These are phyloP conservation scores for Chamaedrilus cognettii DNA, from an alignment of 2,888 invertebrate genomes.

Conservation along the genomic window DNA sequence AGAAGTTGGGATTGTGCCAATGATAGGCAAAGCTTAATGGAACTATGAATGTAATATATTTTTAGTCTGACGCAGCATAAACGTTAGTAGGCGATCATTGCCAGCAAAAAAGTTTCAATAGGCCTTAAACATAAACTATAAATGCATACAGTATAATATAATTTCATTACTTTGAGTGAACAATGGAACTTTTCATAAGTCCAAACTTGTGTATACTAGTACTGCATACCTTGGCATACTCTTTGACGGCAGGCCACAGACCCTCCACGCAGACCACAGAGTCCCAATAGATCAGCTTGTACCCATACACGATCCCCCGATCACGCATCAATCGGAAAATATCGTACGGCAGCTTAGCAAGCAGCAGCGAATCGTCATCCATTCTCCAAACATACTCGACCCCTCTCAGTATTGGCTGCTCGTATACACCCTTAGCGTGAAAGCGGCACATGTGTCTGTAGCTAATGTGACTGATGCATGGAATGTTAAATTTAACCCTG, in stretches of 20 bases:
- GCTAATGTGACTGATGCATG: conserved; percentile 26
- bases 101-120: too few relatives aligned
- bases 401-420: conserved; percentile 29
- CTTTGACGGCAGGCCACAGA: conserved; percentile 32
- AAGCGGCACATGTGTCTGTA: conserved; percentile 41
- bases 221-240: conserved; percentile 19
- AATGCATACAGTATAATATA: too few relatives aligned
- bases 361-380: conserved; percentile 37
- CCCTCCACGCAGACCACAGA: conserved; percentile 21
- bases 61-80: too few relatives aligned
- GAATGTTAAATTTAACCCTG: conserved; percentile 15
- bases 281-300: conserved; percentile 27
- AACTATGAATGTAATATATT: too few relatives aligned
- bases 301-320: conserved; percentile 31
- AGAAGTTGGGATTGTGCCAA: too few relatives aligned
- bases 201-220: too few relatives aligned
- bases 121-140: too few relatives aligned
- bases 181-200: too few relatives aligned
- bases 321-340: conserved; percentile 34
- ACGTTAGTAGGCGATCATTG: too few relatives aligned
- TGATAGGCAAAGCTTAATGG: too few relatives aligned
- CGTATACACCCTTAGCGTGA: conserved; percentile 34
- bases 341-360: conserved; percentile 30
- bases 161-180: too few relatives aligned
- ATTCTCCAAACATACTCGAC: conserved; percentile 39